Percentiles rank a stretch among this genome's conserved stretches.
Conservation (phyloP, 2,888 invertebrate species). For the Cryptus armator region DNA sequence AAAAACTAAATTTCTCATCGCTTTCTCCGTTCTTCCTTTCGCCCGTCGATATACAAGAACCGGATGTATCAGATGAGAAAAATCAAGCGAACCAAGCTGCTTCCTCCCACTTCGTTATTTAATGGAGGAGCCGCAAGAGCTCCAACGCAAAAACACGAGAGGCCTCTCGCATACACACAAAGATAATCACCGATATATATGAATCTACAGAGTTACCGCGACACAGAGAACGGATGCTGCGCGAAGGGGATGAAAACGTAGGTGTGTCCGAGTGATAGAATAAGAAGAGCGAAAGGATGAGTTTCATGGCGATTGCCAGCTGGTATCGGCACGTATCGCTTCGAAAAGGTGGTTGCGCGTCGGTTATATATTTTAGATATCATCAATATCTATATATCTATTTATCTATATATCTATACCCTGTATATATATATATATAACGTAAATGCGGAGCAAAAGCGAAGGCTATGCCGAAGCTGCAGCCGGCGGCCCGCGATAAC, state of each 20-base stretch:
- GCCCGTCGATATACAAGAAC: conserved; percentile 15
- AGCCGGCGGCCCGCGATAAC: conserved; percentile 38
- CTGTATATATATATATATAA: conserved; percentile 27
- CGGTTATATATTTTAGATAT: not conserved
- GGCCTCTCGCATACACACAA: not conserved
- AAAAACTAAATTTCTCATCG: conserved; percentile 39
- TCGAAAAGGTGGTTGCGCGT: conserved; percentile 52
- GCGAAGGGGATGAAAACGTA: not conserved
- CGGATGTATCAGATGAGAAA: conserved; percentile 14
- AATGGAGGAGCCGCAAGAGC: conserved; percentile 16
- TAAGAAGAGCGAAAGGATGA: conserved; percentile 14
- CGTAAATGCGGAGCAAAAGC: conserved; percentile 7
- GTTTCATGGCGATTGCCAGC: conserved; percentile 56
- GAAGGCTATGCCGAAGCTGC: conserved; percentile 22
- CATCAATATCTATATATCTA: not conserved
- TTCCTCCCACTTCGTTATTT: conserved; percentile 27
- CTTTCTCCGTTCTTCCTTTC: conserved; percentile 8
- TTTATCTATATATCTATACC: not conserved
- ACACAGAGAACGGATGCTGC: not conserved
- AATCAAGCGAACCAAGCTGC: conserved; percentile 16
- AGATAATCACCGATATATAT: not conserved
- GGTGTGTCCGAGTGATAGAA: conserved; percentile 14
- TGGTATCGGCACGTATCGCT: conserved; percentile 65
- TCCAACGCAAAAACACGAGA: not conserved
- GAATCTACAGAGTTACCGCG: not conserved